Conservation (phyloP, 2,797 vertebrate genomes). For the Buphagus erythrorhynchus region DNA sequence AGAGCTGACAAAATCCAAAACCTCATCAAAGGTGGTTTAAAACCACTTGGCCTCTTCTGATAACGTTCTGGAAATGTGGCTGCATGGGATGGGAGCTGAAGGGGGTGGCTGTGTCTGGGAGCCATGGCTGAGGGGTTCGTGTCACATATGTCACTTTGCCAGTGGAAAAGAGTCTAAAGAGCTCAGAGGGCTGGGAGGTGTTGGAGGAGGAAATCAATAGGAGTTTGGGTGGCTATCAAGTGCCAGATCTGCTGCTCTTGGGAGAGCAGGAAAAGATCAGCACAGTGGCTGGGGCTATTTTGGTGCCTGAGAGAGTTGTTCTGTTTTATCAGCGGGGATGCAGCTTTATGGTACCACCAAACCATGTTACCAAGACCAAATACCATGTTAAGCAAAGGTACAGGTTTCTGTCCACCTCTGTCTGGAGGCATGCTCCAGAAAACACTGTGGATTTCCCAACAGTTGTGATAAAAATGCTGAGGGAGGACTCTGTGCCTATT, state of each 20-base stretch:
- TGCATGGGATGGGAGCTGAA: rapidly evolving
- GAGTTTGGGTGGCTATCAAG: neutral
- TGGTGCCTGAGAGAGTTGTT: neutral
- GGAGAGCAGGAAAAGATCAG: neutral
- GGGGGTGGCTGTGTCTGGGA: neutral
- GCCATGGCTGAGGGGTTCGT: rapidly evolving
- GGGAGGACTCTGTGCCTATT: rapidly evolving
- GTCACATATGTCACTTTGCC: neutral
- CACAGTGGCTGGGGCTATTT: neutral
- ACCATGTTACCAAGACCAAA: neutral
- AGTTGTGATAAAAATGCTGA: neutral
- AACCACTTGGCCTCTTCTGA: neutral
- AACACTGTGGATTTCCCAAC: neutral
- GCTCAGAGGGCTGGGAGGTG: neutral
- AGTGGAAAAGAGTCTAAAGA: neutral
- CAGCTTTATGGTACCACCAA: neutral
- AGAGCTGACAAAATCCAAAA: neutral
- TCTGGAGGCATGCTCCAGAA: neutral
- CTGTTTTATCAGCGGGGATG: neutral
- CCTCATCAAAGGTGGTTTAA: neutral
- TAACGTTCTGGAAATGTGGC: neutral
- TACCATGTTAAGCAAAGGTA: neutral
- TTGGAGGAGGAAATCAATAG: neutral
- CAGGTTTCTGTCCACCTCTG: neutral
- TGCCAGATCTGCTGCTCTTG: neutral